These are phyloP conservation scores for Lophotriccus pileatus DNA, from an alignment of 2,797 vertebrate species.

Conservation along the genomic window DNA sequence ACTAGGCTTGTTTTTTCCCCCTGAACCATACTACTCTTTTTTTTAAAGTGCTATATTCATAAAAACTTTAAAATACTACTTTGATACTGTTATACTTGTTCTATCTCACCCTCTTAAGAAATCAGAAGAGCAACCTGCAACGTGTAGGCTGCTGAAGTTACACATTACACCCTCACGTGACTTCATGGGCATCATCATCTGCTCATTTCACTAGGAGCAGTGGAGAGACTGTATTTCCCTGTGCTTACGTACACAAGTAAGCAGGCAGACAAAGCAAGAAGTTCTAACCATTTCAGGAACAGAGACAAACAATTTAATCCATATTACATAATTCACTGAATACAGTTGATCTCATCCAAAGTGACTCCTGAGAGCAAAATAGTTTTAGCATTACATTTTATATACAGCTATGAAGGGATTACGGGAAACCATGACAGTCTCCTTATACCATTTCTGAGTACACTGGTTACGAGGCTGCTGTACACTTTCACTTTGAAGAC, in stretches of 20 bases:
- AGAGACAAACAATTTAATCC: slow-evolving; percentile 75
- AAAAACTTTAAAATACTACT: not conserved
- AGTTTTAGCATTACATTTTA: slow-evolving; percentile 73
- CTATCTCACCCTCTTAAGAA: slow-evolving; percentile 22
- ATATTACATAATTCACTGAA: slow-evolving; percentile 68
- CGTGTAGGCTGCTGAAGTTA: not conserved
- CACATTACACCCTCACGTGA: not conserved
- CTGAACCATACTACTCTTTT: not conserved
- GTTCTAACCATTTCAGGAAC: slow-evolving; percentile 70
- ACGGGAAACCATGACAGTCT: slow-evolving; percentile 62
- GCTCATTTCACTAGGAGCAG: not conserved
- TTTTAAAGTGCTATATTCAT: slow-evolving; percentile 41
- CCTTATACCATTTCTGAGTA: slow-evolving; percentile 35
- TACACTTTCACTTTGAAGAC: not conserved
- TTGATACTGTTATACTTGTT: not conserved
- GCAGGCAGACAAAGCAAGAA: slow-evolving; percentile 66
- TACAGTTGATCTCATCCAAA: slow-evolving; percentile 71
- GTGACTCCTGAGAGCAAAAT: slow-evolving; percentile 74
- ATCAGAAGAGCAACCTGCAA: not conserved
- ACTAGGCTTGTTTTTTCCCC: not conserved
- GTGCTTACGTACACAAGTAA: slow-evolving; percentile 56
- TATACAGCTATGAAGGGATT: slow-evolving; percentile 73
- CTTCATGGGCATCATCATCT: not conserved
- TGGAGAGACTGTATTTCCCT: not conserved
- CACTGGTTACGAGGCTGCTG: not conserved